A percentile compares a stretch with the other conserved stretches of the same genome.
Evolutionary conservation across 1,140 invertebrate species (phyloP).

Genomic region (Amyelois transitella): DNA sequence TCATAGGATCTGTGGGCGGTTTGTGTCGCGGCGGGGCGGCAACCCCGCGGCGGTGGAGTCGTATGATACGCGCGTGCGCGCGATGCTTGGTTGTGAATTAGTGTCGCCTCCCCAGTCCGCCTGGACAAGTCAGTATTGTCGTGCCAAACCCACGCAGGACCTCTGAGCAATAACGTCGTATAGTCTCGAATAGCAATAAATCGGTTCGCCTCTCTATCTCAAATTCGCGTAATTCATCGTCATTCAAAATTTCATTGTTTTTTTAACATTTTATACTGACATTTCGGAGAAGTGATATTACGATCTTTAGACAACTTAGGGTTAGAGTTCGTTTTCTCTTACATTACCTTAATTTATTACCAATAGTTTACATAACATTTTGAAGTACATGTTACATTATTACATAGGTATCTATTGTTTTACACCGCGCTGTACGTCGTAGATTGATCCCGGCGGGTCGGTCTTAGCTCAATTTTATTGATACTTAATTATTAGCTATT

Average conservation of each 20-base stretch:
- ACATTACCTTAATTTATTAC: not conserved
- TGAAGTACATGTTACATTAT: not conserved
- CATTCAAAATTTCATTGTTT: not conserved
- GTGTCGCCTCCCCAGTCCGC: constrained; percentile 24
- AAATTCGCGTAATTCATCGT: not conserved
- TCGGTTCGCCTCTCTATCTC: constrained; percentile 14
- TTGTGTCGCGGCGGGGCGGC: not conserved
- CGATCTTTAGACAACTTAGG: not conserved
- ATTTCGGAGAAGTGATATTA: not conserved
- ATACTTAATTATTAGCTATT: constrained; percentile 50
- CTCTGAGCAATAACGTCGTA: constrained; percentile 45
- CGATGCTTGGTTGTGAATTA: constrained; percentile 45
- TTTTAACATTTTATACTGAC: not conserved
- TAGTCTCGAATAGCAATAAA: constrained; percentile 49
- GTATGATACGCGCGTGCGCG: constrained; percentile 10
- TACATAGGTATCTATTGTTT: not conserved
- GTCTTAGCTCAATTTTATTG: constrained; percentile 71
- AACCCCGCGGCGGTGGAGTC: not conserved
- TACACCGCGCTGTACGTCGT: constrained; percentile 1
- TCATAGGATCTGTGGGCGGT: not conserved
- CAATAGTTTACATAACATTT: not conserved
- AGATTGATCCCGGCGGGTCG: constrained; percentile 33
- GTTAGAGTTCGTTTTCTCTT: not conserved
- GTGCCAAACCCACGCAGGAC: constrained; percentile 42
- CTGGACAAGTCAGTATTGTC: constrained; percentile 27